Evolutionary conservation across 2,113 vertebrate species (phyloP).

Genomic region (Gymnarchus niloticus): DNA sequence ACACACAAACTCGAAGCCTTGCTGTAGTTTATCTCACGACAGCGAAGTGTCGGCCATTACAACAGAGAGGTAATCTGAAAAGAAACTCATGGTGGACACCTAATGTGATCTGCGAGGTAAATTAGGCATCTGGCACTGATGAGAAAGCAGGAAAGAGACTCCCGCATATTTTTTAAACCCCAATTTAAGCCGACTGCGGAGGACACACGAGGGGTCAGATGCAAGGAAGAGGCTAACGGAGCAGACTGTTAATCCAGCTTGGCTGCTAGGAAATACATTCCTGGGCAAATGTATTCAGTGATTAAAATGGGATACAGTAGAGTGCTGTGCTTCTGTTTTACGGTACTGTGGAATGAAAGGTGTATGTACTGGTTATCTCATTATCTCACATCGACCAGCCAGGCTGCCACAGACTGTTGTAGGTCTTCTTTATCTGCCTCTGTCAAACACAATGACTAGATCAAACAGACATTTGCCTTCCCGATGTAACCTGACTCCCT

Average conservation of each 20-base stretch:
- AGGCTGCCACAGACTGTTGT: neutral
- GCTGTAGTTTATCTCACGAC: neutral
- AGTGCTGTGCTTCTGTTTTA: too few relatives aligned
- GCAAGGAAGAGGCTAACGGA: neutral
- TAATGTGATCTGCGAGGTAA: neutral
- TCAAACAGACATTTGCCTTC: neutral
- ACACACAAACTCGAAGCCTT: neutral
- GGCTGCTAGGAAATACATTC: neutral
- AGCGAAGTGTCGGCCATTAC: neutral
- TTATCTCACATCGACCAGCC: neutral
- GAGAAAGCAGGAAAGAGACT: neutral
- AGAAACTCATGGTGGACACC: neutral
- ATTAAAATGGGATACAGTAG: too few relatives aligned
- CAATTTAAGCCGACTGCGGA: neutral
- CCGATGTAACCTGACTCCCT: neutral
- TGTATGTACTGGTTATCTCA: neutral
- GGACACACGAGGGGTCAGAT: neutral
- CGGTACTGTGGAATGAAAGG: neutral
- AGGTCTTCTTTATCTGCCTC: neutral
- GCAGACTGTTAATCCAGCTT: neutral
- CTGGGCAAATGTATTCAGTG: neutral
- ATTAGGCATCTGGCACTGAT: neutral
- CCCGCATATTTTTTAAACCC: neutral
- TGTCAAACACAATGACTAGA: neutral
- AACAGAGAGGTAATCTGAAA: neutral